Evolutionary conservation across 2,888 invertebrate genomes (phyloP).

Genomic region (Microdon myrmicae): DNA sequence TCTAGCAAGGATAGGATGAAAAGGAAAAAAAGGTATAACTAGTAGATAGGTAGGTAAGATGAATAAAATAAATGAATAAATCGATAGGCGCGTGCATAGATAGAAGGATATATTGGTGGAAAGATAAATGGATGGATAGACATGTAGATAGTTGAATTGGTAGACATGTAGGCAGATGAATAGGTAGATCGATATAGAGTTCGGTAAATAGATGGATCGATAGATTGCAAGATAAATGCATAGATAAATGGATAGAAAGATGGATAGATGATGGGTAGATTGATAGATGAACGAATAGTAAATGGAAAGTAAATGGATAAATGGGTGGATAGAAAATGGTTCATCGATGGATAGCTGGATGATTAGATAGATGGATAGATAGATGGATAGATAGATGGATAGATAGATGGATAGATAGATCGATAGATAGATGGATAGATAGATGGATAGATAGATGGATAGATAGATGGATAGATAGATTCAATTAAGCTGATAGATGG

Average conservation of each 20-base stretch:
- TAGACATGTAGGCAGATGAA: conserved; percentile 20
- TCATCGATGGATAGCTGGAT: conserved; percentile 40
- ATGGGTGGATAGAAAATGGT: conserved; percentile 6
- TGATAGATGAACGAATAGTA: conserved; percentile 6
- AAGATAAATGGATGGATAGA: conserved; percentile 34
- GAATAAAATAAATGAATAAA: no score
- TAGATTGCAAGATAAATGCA: conserved; percentile 15
- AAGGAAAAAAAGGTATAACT: no score
- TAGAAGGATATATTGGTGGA: conserved; percentile 3
- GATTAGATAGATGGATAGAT: conserved; percentile 32
- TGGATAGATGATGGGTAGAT: conserved; percentile 5
- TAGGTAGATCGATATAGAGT: conserved; percentile 17
- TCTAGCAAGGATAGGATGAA: no score
- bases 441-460: no score
- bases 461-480: no score
- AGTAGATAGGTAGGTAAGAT: no score
- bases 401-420: conserved; percentile 28
- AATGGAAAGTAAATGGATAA: conserved; percentile 9
- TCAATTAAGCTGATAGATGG: conserved; percentile 14
- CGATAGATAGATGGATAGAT: no score
- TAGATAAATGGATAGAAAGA: conserved; percentile 27
- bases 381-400: conserved; percentile 43
- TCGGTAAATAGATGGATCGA: conserved; percentile 26
- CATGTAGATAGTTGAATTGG: conserved; percentile 5
- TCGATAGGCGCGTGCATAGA: no score